These are phyloP conservation scores for Sebastes oblongus DNA, from an alignment of 2,797 vertebrate genomes.

Conservation along the genomic window DNA sequence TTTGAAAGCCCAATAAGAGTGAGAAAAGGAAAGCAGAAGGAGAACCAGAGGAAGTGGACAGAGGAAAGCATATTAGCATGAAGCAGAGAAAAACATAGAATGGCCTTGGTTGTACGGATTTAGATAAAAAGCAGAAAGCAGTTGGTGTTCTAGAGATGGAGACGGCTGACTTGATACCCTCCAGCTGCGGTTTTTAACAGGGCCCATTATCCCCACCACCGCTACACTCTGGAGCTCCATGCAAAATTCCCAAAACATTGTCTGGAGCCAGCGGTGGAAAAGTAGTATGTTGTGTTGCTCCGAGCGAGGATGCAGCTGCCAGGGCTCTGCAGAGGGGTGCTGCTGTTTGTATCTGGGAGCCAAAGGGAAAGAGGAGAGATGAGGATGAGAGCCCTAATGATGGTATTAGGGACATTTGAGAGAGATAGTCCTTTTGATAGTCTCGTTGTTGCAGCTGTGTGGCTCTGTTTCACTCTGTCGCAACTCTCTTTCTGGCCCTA, in stretches of 20 bases:
- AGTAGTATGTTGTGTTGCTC: conserved; percentile 52
- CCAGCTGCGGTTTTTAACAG: conserved; percentile 70
- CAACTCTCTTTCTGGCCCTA: background rate
- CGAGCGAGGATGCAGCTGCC: conserved; percentile 66
- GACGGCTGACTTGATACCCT: conserved; percentile 51
- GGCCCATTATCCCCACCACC: conserved; percentile 64
- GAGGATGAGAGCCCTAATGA: conserved; percentile 57
- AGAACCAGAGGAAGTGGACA: background rate
- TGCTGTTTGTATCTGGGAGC: conserved; percentile 49
- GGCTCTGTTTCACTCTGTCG: background rate
- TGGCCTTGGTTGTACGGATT: background rate
- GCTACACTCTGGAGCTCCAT: conserved; percentile 55
- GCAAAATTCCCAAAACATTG: conserved; percentile 59
- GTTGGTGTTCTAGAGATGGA: conserved; percentile 51
- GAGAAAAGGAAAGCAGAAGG: conserved; percentile 16
- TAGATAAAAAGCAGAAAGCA: conserved; percentile 36
- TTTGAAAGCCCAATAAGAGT: conserved; percentile 20
- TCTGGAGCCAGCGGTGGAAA: conserved; percentile 66
- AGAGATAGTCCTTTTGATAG: conserved; percentile 32
- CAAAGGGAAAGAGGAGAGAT: conserved; percentile 25
- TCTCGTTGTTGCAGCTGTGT: conserved; percentile 47
- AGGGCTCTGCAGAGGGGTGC: conserved; percentile 52
- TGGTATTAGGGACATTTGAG: conserved; percentile 58
- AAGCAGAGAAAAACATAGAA: conserved; percentile 3
- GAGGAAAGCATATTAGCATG: conserved; percentile 6